Conservation (phyloP, 23 tunicate genomes). For the Botrylloides violaceus region DNA sequence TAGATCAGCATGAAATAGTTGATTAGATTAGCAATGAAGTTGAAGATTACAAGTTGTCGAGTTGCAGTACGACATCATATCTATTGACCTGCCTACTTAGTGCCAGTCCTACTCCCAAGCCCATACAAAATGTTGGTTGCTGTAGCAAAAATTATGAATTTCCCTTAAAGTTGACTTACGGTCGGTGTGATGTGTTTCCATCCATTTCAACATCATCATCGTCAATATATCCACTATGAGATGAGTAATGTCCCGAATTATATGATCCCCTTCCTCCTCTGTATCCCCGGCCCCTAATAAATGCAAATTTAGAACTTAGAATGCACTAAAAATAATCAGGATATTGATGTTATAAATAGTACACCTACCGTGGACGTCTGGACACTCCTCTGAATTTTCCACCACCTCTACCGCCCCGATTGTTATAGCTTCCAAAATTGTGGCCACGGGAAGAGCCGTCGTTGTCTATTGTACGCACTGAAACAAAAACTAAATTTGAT, state of each 20-base stretch:
- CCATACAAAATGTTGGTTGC: too few species aligned
- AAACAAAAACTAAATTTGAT: too few species aligned
- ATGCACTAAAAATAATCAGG: background rate
- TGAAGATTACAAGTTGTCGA: background rate
- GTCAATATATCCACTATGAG: background rate
- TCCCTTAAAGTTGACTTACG: conserved; percentile 13
- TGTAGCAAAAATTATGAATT: too few species aligned
- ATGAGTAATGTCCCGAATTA: background rate
- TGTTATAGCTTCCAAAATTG: background rate
- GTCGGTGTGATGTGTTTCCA: background rate
- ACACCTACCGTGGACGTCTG: background rate
- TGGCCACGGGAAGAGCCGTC: background rate
- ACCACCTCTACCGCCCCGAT: conserved; percentile 18
- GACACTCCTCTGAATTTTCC: conserved; percentile 11
- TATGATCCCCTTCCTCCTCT: too few species aligned
- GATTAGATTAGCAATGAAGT: background rate
- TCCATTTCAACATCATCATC: conserved; percentile 23
- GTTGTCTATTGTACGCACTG: background rate
- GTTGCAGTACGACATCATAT: too few species aligned
- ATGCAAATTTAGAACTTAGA: background rate
- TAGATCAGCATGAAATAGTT: background rate
- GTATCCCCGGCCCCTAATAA: background rate
- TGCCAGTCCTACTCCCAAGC: too few species aligned
- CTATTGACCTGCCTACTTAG: too few species aligned
- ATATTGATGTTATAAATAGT: background rate